Base-by-base conservation (phyloP, 1,140 invertebrate genomes). In the Euglossa dilemma region DNA sequence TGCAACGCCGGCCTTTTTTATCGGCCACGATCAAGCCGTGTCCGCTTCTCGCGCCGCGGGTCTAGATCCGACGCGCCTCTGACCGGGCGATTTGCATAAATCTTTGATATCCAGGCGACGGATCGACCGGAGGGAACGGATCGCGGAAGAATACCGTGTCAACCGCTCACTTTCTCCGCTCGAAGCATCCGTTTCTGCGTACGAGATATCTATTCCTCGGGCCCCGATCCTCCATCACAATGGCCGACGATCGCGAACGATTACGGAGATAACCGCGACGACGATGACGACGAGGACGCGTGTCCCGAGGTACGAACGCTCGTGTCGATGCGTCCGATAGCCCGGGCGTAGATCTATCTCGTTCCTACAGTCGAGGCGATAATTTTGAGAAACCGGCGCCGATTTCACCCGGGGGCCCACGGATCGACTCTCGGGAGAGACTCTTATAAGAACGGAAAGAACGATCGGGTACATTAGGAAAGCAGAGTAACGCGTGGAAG, bases 141-240 rank as follows among this genome's bases (percentile, higher is more conserved):
- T 80, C 84, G 76, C 81, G 89, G 87, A 90, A 92, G 88, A 91
- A 81, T 87, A 90, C 85, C 84, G 87, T 90, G 90, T 91, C 87
- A 91, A 87, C 85, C 71, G 78, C 86, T 91, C 85, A 89, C 90
- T 92, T 91, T 92, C 90, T 92, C 87, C 76, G 79, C 85, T 87
- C 67, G 80, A 70, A 78, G 86, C 85, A 85, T 79, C 83, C 85
- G 88, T 88, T 88, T 88, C 83, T 86, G 85, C 85, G 84, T 80
- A 25, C 23, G 8, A 4, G 12, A 9, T 45, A 14, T 12, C 1
- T 12, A 20, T n/a, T 74, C 54, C 54, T 12, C 9, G 8, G 16
- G 16, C 43, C 6, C n/a, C 28, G 36, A 80, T 61, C 77, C 45
- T 4, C 45, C 36, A 80, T 80, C 12, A 74, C 79, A 64, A 74